Percentiles rank a stretch among this genome's conserved stretches.
phyloP scores from a whole-genome alignment of 2,888 invertebrate genomes.

The Steinernema scapterisci region DNA sequence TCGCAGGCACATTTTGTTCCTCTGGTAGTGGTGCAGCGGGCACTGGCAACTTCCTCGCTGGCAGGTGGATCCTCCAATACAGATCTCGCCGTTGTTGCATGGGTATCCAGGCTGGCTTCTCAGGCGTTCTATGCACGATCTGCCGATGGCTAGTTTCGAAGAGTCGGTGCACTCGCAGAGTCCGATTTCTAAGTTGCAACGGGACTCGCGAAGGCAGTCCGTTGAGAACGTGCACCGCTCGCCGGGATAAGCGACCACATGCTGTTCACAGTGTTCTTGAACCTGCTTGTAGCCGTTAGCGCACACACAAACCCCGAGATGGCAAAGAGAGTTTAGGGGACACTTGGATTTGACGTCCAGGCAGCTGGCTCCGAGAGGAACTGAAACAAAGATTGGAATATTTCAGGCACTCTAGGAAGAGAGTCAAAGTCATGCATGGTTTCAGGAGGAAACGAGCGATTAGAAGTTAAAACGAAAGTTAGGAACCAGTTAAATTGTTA shows the following conservation, averaged over 20 bases:
- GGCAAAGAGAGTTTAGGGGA: constrained; percentile 5
- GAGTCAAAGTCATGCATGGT: neutral
- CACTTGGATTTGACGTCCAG: constrained; percentile 1
- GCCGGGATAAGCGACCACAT: constrained; percentile 53
- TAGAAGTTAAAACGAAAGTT: neutral
- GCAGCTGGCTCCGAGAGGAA: constrained; percentile 7
- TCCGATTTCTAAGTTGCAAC: constrained; percentile 47
- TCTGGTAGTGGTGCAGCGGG: constrained; percentile 45
- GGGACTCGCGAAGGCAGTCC: constrained; percentile 50
- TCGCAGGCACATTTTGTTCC: constrained; percentile 50
- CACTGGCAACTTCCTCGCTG: constrained; percentile 52
- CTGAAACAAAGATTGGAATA: neutral
- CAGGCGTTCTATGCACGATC: constrained; percentile 53
- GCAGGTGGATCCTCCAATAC: constrained; percentile 47
- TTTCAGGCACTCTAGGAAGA: neutral
- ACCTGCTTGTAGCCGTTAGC: neutral
- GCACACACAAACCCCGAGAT: neutral
- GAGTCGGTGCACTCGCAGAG: constrained; percentile 54
- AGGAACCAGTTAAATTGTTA: neutral
- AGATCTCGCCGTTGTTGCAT: constrained; percentile 55
- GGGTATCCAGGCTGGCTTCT: constrained; percentile 62
- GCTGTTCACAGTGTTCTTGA: neutral
- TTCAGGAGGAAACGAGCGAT: neutral
- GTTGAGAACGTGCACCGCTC: constrained; percentile 54
- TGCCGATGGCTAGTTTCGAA: constrained; percentile 51